These are phyloP conservation scores for Plumapathes pennacea DNA, from an alignment of 92 coral and sea anemone genomes.

Conservation along the genomic window DNA sequence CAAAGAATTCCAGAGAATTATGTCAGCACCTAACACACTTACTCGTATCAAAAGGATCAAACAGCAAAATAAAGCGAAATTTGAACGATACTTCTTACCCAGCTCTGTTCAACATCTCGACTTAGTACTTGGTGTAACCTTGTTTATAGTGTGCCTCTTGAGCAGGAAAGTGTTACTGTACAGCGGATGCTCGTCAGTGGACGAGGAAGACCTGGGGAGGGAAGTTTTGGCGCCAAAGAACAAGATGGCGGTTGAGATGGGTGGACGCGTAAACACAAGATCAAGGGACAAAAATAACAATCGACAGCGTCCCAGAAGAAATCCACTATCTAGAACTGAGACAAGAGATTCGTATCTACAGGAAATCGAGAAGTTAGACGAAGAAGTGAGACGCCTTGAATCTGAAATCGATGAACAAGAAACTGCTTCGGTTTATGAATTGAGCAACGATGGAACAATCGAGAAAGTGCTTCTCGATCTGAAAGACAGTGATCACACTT, in stretches of 20 bases:
- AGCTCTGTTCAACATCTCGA: slow-evolving; percentile 33
- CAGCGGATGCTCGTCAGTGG: too few relatives aligned
- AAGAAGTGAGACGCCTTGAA: slow-evolving; percentile 62
- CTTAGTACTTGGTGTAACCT: background rate
- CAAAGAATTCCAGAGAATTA: too few relatives aligned
- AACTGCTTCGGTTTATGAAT: slow-evolving; percentile 21
- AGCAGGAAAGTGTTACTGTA: too few relatives aligned
- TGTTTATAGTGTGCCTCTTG: too few relatives aligned
- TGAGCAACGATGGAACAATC: slow-evolving; percentile 37
- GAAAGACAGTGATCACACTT: slow-evolving; percentile 4
- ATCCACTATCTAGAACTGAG: slow-evolving; percentile 19
- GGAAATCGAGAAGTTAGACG: slow-evolving; percentile 59
- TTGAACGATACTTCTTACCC: slow-evolving; percentile 50
- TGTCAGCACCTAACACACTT: background rate
- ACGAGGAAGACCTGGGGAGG: too few relatives aligned
- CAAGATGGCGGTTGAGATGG: slow-evolving; percentile 70
- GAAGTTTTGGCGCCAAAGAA: slow-evolving; percentile 43
- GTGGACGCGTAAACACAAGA: slow-evolving; percentile 6
- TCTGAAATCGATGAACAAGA: slow-evolving; percentile 54
- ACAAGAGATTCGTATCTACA: slow-evolving; percentile 43
- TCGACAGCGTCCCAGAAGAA: slow-evolving; percentile 30
- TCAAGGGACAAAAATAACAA: slow-evolving; percentile 9
- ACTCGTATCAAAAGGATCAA: background rate
- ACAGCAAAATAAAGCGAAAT: background rate
- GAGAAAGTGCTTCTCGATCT: slow-evolving; percentile 26